Conservation (phyloP, 2,888 invertebrate genomes). For the Himalopsyche kuldschensis region DNA sequence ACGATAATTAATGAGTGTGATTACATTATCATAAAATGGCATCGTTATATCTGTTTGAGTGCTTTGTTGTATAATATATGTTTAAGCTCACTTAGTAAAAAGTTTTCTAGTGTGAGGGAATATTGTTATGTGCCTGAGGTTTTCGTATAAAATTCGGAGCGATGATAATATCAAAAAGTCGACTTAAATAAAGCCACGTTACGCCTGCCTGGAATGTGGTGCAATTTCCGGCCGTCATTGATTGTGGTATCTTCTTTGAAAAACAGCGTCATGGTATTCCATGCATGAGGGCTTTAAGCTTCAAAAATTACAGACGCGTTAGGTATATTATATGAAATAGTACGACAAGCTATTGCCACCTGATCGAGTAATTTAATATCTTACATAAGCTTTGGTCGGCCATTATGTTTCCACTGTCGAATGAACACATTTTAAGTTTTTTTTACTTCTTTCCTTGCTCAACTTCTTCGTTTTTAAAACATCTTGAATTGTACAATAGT, state of each 20-base stretch:
- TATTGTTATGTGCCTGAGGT: background rate
- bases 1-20: too few species aligned
- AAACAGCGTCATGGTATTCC: background rate
- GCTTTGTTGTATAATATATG: background rate
- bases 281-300: background rate
- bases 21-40: too few species aligned
- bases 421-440: too few species aligned
- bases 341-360: too few species aligned
- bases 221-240: background rate
- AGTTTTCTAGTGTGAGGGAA: background rate
- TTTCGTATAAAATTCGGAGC: background rate
- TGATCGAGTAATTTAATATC: too few species aligned
- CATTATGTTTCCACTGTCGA: too few species aligned
- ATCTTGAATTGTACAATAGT: too few species aligned
- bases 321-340: too few species aligned
- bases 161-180: background rate
- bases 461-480: too few species aligned
- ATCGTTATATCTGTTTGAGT: background rate
- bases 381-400: too few species aligned
- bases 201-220: background rate
- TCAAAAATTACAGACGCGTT: too few species aligned
- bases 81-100: background rate
- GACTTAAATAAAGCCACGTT: background rate
- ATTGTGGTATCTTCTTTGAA: conserved; percentile 1
- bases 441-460: too few species aligned